These are phyloP conservation scores for Peribatodes rhomboidaria DNA, from an alignment of 2,888 invertebrate genomes.

Conservation along the genomic window DNA sequence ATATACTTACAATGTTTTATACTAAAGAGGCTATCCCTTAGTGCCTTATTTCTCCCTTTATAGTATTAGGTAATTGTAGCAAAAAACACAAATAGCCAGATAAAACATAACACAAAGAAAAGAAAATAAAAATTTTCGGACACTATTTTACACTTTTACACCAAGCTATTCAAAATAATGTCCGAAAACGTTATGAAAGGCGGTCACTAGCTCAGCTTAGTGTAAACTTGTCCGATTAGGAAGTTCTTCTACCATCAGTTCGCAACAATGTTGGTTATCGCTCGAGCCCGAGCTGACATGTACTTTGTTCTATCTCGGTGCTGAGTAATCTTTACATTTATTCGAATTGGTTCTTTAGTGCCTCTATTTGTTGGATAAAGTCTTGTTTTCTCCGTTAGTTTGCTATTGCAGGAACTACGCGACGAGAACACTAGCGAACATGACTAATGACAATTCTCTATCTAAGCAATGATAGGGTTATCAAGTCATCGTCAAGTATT, in stretches of 20 bases:
- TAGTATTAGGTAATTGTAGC: too few species aligned
- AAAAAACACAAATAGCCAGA: too few species aligned
- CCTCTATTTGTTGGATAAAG: slow-evolving; percentile 61
- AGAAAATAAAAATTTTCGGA: too few species aligned
- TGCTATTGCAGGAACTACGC: slow-evolving; percentile 51
- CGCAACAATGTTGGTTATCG: slow-evolving; percentile 44
- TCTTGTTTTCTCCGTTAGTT: slow-evolving; percentile 65
- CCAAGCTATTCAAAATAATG: too few species aligned
- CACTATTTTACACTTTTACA: too few species aligned
- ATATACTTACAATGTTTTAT: too few species aligned
- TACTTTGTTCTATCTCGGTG: slow-evolving; percentile 49
- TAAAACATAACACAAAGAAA: too few species aligned
- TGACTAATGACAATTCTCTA: slow-evolving; percentile 59
- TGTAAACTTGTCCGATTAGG: slow-evolving; percentile 40
- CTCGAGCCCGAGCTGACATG: slow-evolving; percentile 40
- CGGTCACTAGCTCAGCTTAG: background rate
- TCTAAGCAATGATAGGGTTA: slow-evolving; percentile 45
- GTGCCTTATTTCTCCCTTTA: too few species aligned
- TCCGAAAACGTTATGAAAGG: slow-evolving; percentile 34
- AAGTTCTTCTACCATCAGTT: slow-evolving; percentile 32
- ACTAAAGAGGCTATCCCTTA: too few species aligned
- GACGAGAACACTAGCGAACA: slow-evolving; percentile 45
- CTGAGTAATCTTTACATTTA: slow-evolving; percentile 49
- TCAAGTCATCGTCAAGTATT: background rate
- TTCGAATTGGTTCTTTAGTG: slow-evolving; percentile 60